phyloP scores from a whole-genome alignment of 2,888 invertebrate species.

The Petrophora chlorosata region DNA sequence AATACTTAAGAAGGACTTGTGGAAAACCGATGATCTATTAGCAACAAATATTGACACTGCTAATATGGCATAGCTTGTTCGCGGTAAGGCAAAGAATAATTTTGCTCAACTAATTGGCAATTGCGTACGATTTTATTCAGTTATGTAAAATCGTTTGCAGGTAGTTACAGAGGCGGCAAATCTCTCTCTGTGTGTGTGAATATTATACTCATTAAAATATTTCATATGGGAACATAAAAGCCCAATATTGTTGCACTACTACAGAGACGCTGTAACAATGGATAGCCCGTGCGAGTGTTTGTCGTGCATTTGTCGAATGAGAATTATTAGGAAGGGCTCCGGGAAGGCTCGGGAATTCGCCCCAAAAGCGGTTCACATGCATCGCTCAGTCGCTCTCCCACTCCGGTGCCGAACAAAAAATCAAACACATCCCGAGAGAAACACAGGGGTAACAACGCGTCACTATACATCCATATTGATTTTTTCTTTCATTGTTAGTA shows the following conservation, averaged over 20 bases:
- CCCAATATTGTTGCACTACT: conserved; percentile 77
- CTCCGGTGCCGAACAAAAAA: conserved; percentile 80
- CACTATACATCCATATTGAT: conserved; percentile 81
- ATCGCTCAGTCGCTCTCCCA: conserved; percentile 69
- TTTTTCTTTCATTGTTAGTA: conserved; percentile 81
- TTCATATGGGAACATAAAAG: conserved; percentile 60
- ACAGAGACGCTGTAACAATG: conserved; percentile 75
- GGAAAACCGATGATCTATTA: conserved; percentile 42
- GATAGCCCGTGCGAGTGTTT: conserved; percentile 80
- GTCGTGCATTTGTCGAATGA: conserved; percentile 82
- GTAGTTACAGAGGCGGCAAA: neutral
- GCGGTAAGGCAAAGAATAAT: conserved; percentile 14
- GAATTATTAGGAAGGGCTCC: conserved; percentile 82
- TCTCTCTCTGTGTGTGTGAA: conserved; percentile 44
- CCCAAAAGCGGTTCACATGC: conserved; percentile 84
- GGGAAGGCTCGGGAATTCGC: conserved; percentile 83
- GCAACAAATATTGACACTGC: conserved; percentile 32
- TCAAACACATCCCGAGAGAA: conserved; percentile 83
- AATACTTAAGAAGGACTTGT: conserved; percentile 61
- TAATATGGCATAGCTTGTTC: conserved; percentile 17
- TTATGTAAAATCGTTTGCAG: too few relatives aligned
- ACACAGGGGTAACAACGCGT: conserved; percentile 83
- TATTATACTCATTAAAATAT: conserved; percentile 64
- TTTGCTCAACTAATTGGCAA: conserved; percentile 6
- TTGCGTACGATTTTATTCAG: conserved; percentile 1